Conservation (phyloP, 1,140 invertebrate genomes). For the Aleiodes sp. region DNA sequence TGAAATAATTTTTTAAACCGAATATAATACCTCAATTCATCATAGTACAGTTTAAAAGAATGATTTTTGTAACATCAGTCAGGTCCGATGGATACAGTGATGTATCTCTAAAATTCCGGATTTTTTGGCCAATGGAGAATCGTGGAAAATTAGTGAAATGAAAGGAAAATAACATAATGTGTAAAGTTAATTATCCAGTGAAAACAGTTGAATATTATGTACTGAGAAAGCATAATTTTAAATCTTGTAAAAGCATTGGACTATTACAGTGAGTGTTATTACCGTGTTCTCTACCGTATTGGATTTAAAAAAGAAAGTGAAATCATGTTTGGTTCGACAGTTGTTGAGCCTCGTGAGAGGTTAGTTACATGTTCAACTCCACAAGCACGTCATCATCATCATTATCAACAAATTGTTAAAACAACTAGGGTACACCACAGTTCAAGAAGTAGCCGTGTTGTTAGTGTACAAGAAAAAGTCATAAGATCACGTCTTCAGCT, state of each 20-base stretch:
- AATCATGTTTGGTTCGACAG: conserved; percentile 56
- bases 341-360: conserved; percentile 60
- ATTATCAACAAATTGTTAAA: conserved; percentile 61
- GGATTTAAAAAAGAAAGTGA: conserved; percentile 26
- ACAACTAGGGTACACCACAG: conserved; percentile 61
- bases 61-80: conserved; percentile 16
- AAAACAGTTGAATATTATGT: conserved; percentile 14
- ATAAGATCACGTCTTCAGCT: conserved; percentile 62
- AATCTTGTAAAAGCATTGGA: not conserved
- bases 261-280: conserved; percentile 13
- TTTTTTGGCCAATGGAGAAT: conserved; percentile 10
- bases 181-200: not conserved
- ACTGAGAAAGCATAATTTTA: not conserved
- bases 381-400: conserved; percentile 47
- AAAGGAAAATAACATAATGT: too few relatives aligned
- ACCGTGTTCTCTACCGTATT: not conserved
- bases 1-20: not conserved
- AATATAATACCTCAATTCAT: not conserved
- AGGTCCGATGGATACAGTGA: conserved; percentile 49
- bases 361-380: conserved; percentile 33
- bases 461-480: conserved; percentile 64
- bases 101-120: conserved; percentile 43
- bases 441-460: conserved; percentile 54
- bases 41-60: too few relatives aligned
- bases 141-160: conserved; percentile 13